Evolutionary conservation across 2,888 invertebrate genomes (phyloP).

Genomic region (Protula sp.): DNA sequence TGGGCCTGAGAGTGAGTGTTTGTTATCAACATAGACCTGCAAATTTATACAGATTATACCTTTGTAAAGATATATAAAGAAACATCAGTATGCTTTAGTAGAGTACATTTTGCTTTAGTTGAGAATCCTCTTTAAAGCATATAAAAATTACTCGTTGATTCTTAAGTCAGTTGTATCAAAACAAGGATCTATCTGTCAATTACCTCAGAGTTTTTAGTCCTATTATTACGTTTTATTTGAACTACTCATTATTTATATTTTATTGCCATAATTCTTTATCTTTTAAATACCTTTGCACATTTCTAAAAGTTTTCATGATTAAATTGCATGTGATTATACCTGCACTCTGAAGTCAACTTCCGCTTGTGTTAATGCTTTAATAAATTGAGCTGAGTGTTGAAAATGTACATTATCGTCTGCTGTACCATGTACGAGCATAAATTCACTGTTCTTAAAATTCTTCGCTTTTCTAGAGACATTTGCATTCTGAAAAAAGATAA

Average conservation of each 20-base stretch:
- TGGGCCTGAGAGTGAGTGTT: constrained; percentile 77
- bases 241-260: too few species aligned
- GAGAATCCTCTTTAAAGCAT: too few species aligned
- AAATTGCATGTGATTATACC: constrained; percentile 63
- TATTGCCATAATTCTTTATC: neutral
- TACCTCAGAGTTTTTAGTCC: too few species aligned
- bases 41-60: too few species aligned
- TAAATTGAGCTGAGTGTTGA: constrained; percentile 88
- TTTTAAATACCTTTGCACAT: neutral
- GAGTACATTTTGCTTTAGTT: too few species aligned
- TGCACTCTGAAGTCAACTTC: constrained; percentile 88
- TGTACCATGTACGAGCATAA: constrained; percentile 87
- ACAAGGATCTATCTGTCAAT: too few species aligned
- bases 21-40: constrained; percentile 89
- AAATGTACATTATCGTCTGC: constrained; percentile 90
- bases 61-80: too few species aligned
- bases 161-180: too few species aligned
- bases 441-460: constrained; percentile 82
- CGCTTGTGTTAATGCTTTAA: constrained; percentile 76
- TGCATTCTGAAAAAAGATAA: constrained; percentile 56
- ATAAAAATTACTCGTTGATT: too few species aligned
- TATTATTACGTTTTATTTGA: too few species aligned
- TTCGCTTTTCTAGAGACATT: constrained; percentile 81
- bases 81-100: too few species aligned
- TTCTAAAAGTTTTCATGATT: too few species aligned